phyloP scores from a whole-genome alignment of 1,140 invertebrate genomes.

The Achatina immaculata region DNA sequence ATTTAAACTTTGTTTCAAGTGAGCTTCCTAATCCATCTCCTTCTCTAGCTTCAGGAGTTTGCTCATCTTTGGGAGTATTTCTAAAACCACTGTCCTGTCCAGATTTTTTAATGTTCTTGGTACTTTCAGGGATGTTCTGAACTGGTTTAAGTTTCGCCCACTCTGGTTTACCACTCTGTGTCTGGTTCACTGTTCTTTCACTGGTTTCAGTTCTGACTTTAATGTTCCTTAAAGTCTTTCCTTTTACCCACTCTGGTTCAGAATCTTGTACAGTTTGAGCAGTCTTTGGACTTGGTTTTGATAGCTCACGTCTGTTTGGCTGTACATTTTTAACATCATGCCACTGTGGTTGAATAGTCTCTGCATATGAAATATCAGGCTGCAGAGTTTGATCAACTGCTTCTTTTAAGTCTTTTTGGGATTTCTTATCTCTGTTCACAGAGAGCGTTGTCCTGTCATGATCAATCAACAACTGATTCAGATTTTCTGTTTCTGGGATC shows the following conservation, averaged over 20 bases:
- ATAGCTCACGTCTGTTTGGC: not conserved
- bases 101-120: not conserved
- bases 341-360: not conserved
- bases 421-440: not conserved
- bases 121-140: not conserved
- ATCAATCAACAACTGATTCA: not conserved
- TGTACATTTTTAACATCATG: not conserved
- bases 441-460: not conserved
- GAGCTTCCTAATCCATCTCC: not conserved
- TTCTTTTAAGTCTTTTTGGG: not conserved
- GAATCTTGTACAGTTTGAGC: not conserved
- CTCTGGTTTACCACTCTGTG: not conserved
- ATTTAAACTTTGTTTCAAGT: not conserved
- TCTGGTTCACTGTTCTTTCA: not conserved
- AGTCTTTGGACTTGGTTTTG: not conserved
- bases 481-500: not conserved
- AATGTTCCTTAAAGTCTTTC: not conserved
- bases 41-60: not conserved
- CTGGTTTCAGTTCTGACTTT: not conserved
- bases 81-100: not conserved
- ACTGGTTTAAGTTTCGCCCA: not conserved
- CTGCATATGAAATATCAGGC: not conserved
- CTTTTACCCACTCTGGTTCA: constrained; percentile 14
- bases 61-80: not conserved
- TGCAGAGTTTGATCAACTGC: not conserved